Conservation (phyloP, 2,797 vertebrate genomes). For the Knipowitschia caucasica region DNA sequence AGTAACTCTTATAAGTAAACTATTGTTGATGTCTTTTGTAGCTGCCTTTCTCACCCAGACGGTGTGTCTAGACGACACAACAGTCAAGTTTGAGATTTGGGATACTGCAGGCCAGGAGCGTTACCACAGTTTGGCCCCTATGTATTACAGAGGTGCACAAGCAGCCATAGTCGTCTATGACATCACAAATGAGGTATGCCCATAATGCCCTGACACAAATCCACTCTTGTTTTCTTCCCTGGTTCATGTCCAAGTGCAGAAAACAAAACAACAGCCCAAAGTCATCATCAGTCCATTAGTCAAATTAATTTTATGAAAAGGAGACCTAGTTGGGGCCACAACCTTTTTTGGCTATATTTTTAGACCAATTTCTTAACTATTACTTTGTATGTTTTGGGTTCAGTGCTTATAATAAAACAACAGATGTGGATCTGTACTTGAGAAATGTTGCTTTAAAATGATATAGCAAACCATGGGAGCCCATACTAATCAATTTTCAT, state of each 20-base stretch:
- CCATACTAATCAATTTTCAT: too few species aligned
- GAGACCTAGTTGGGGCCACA: too few species aligned
- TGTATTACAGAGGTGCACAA: slow-evolving; percentile 99
- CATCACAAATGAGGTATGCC: slow-evolving; percentile 90
- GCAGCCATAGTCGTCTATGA: slow-evolving; percentile 98
- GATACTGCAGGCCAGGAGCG: slow-evolving; percentile 97
- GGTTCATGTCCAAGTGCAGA: background rate
- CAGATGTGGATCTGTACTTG: too few species aligned
- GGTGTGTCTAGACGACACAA: slow-evolving; percentile 96
- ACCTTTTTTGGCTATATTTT: too few species aligned
- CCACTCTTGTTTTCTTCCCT: background rate
- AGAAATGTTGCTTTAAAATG: too few species aligned
- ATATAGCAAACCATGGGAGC: too few species aligned
- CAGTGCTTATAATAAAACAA: too few species aligned
- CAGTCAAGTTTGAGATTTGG: slow-evolving; percentile 99
- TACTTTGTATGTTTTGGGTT: too few species aligned
- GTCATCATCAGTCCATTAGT: background rate
- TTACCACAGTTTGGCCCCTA: slow-evolving; percentile 97
- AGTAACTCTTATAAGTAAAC: too few species aligned
- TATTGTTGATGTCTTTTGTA: too few species aligned
- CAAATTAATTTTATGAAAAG: too few species aligned
- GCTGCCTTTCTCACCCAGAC: slow-evolving; percentile 98
- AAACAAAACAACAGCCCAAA: background rate
- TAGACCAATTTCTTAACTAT: too few species aligned
- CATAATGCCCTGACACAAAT: background rate